phyloP scores from a whole-genome alignment of 1,140 invertebrate genomes.

The Anagrus nilaparvatae region DNA sequence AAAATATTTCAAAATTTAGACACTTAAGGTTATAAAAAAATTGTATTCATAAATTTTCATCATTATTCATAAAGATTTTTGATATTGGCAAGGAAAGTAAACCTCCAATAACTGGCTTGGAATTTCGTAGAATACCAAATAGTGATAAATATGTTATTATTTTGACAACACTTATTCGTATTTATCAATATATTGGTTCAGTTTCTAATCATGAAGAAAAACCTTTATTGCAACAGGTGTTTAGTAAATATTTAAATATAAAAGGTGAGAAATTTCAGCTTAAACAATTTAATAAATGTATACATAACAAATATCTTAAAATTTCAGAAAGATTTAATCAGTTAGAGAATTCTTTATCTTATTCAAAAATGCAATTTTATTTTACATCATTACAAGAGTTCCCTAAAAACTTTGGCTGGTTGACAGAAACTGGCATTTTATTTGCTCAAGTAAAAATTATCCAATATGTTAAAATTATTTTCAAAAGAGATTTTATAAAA shows the following conservation, averaged over 20 bases:
- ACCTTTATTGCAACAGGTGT: conserved; percentile 70
- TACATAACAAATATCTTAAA: conserved; percentile 3
- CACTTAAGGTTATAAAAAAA: no score
- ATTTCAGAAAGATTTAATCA: conserved; percentile 55
- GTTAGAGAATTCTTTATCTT: conserved; percentile 61
- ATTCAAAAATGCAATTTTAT: conserved; percentile 73
- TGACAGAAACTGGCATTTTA: conserved; percentile 65
- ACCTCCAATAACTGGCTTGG: conserved; percentile 74
- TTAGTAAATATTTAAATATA: conserved; percentile 66
- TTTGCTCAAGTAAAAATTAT: conserved; percentile 49
- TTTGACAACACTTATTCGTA: conserved; percentile 67
- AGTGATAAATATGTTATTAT: conserved; percentile 69
- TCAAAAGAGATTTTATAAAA: conserved; percentile 43
- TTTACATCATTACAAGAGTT: conserved; percentile 53
- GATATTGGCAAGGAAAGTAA: conserved; percentile 66
- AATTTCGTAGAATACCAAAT: conserved; percentile 65
- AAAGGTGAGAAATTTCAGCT: conserved; percentile 49
- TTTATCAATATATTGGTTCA: conserved; percentile 79
- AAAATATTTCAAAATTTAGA: conserved; percentile 6
- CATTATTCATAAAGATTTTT: conserved; percentile 60
- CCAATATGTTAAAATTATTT: conserved; percentile 25
- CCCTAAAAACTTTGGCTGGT: conserved; percentile 78
- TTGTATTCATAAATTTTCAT: conserved; percentile 1
- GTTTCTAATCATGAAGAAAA: conserved; percentile 63
- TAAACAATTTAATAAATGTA: background rate